Percentiles rank a stretch among this genome's conserved stretches.
These are phyloP conservation scores for Calidris pugnax DNA, from an alignment of 2,113 vertebrate species.

Conservation along the genomic window DNA sequence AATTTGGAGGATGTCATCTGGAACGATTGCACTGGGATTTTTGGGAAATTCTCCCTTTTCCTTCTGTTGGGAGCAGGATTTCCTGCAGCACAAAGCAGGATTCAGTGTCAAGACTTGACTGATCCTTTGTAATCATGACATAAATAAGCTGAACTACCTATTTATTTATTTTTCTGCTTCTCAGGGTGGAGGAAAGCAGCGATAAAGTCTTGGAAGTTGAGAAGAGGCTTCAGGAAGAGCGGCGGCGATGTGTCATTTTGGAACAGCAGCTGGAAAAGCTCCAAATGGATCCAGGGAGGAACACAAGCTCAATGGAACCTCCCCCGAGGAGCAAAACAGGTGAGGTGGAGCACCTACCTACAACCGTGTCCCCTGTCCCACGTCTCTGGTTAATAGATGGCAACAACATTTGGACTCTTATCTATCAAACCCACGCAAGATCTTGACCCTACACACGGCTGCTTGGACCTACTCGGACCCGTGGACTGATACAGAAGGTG, in stretches of 20 bases:
- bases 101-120: background rate
- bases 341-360: background rate
- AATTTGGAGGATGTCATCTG: background rate
- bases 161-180: background rate
- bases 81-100: background rate
- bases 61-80: background rate
- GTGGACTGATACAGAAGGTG: background rate
- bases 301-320: background rate
- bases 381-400: background rate
- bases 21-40: background rate
- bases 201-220: conserved; percentile 68
- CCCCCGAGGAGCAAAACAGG: conserved; percentile 47
- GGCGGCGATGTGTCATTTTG: conserved; percentile 42
- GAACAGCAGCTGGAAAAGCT: conserved; percentile 81
- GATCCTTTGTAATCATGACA: background rate
- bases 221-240: conserved; percentile 76
- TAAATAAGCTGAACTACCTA: background rate
- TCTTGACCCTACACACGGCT: background rate
- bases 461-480: background rate
- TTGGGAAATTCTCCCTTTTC: background rate
- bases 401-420: background rate
- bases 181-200: conserved; percentile 76
- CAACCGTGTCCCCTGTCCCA: accelerated
- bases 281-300: conserved; percentile 65
- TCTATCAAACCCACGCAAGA: background rate